Conservation (phyloP, 2,113 vertebrate species). For the Lasiurus borealis region DNA sequence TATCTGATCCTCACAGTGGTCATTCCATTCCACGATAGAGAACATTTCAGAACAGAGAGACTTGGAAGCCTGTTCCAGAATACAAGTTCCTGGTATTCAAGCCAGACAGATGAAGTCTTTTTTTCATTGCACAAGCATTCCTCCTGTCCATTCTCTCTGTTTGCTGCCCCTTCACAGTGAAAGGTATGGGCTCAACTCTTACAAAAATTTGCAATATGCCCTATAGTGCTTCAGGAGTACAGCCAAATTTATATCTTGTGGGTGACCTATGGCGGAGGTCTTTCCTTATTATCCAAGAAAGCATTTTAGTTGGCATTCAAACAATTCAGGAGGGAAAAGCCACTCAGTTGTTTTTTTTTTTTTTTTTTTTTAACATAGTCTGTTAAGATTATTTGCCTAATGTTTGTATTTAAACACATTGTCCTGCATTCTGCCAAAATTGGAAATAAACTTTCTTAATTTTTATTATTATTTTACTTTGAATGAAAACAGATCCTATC, state of each 20-base stretch:
- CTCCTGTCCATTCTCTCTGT: background rate
- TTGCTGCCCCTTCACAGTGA: accelerated
- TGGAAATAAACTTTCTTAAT: background rate
- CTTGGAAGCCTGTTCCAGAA: background rate
- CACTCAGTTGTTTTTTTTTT: background rate
- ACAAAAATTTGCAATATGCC: background rate
- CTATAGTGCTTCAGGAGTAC: background rate
- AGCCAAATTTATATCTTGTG: background rate
- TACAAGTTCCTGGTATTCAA: background rate
- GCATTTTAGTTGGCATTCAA: background rate
- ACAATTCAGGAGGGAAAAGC: background rate
- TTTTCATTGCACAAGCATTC: accelerated
- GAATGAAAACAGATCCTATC: background rate
- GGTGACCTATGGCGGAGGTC: background rate
- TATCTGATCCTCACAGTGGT: background rate
- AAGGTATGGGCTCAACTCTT: background rate
- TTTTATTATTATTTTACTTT: background rate
- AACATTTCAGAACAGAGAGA: background rate
- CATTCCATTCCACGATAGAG: background rate
- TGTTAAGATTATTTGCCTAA: background rate
- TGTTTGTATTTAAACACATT: background rate
- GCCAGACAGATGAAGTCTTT: accelerated
- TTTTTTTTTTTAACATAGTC: background rate
- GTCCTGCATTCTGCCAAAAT: background rate
- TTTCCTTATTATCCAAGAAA: background rate